A percentile compares a stretch with the other conserved stretches of the same genome.
Evolutionary conservation across 1,140 invertebrate species (phyloP).

Genomic region (Drosophila malerkotliana): DNA sequence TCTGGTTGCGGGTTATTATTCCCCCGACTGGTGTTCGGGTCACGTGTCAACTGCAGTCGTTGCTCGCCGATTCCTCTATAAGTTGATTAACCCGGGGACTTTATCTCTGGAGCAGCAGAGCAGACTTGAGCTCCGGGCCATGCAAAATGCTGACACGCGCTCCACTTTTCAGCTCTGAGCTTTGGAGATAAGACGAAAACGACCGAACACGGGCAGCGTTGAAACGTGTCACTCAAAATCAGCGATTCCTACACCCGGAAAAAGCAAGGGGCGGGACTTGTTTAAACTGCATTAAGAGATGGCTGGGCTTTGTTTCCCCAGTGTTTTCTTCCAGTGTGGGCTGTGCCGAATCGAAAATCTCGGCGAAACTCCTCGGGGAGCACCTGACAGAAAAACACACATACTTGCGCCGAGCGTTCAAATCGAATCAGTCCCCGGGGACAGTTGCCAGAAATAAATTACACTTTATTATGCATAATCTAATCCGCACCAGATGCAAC

Average conservation of each 20-base stretch:
- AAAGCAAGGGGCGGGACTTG: neutral
- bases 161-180: constrained; percentile 24
- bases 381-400: constrained; percentile 32
- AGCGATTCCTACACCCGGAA: neutral
- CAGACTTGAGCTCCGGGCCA: constrained; percentile 34
- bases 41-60: constrained; percentile 67
- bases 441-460: constrained; percentile 77
- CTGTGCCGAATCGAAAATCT: constrained; percentile 46
- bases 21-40: constrained; percentile 16
- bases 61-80: constrained; percentile 61
- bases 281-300: neutral
- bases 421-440: constrained; percentile 21
- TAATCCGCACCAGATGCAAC: constrained; percentile 77
- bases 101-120: constrained; percentile 16
- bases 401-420: neutral
- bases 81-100: constrained; percentile 59
- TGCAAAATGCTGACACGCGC: constrained; percentile 80
- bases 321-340: neutral
- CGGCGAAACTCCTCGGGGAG: constrained; percentile 38
- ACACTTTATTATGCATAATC: constrained; percentile 82
- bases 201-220: constrained; percentile 46
- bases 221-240: constrained; percentile 70
- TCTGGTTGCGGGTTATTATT: constrained; percentile 7
- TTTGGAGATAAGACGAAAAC: constrained; percentile 58
- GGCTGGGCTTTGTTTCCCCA: neutral